These are phyloP conservation scores for Drosophila takahashii DNA, from an alignment of 1,140 invertebrate species.

Conservation along the genomic window DNA sequence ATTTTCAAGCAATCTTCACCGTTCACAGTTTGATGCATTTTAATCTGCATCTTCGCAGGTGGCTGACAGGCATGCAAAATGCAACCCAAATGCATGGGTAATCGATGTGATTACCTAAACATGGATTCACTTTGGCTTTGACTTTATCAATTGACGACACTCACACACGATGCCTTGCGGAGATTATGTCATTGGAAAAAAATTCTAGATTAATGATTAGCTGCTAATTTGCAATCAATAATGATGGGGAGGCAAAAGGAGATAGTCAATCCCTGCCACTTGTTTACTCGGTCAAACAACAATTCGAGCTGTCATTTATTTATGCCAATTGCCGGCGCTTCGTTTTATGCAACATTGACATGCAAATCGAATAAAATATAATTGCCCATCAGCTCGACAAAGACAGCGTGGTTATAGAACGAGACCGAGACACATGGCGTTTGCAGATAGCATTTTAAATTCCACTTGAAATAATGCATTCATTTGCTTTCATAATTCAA, in stretches of 20 bases:
- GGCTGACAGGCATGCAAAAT: constrained; percentile 12
- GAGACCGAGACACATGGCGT: not conserved
- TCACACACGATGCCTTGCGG: not conserved
- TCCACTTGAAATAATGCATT: constrained; percentile 46
- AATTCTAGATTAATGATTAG: constrained; percentile 49
- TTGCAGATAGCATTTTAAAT: constrained; percentile 35
- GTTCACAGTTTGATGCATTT: constrained; percentile 11
- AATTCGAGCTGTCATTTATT: constrained; percentile 61
- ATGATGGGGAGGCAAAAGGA: constrained; percentile 8
- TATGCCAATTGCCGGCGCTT: constrained; percentile 61
- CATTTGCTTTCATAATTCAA: constrained; percentile 28
- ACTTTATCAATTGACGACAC: constrained; percentile 28
- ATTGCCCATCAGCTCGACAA: constrained; percentile 40
- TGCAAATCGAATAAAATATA: constrained; percentile 68
- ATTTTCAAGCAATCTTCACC: not conserved
- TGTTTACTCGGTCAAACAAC: constrained; percentile 75
- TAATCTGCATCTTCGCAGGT: constrained; percentile 7
- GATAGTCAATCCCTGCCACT: constrained; percentile 43
- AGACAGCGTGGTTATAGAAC: constrained; percentile 22
- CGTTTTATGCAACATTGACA: constrained; percentile 70
- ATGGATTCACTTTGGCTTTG: constrained; percentile 15
- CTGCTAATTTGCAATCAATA: constrained; percentile 71
- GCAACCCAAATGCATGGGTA: constrained; percentile 10
- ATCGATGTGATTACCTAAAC: constrained; percentile 20
- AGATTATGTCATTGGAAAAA: constrained; percentile 63